A percentile compares a stretch with the other conserved stretches of the same genome.
Evolutionary conservation across 2,113 vertebrate genomes (phyloP).

Genomic region (Murina feae): DNA sequence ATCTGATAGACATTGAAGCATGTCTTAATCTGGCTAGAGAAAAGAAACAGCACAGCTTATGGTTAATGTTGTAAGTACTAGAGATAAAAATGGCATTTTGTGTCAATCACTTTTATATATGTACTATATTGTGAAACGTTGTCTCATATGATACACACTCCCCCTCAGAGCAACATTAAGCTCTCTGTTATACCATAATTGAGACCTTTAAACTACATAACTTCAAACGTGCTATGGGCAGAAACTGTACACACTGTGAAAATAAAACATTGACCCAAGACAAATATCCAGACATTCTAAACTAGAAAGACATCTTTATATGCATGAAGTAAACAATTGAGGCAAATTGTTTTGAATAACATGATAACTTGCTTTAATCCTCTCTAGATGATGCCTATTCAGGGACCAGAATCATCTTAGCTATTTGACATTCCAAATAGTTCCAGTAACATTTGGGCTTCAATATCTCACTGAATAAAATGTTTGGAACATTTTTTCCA

Average conservation of each 20-base stretch:
- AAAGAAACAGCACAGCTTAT: conserved; percentile 5
- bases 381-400: not conserved
- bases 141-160: not conserved
- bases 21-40: not conserved
- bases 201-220: conserved; percentile 34
- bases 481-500: not conserved
- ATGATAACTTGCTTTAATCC: not conserved
- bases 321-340: not conserved
- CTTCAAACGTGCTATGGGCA: conserved; percentile 5
- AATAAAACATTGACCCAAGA: not conserved
- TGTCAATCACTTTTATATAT: conserved; percentile 29
- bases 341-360: conserved; percentile 1
- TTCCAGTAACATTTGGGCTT: not conserved
- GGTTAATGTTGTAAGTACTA: conserved; percentile 28
- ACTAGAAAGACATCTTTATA: not conserved
- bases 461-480: not conserved
- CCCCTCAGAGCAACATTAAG: conserved; percentile 13
- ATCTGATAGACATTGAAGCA: conserved; percentile 11
- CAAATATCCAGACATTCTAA: not conserved
- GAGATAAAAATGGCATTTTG: conserved; percentile 31
- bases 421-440: not conserved
- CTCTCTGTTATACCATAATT: not conserved
- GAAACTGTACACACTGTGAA: not conserved
- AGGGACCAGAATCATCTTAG: not conserved
- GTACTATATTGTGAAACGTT: conserved; percentile 7